These are phyloP conservation scores for Leptosomus discolor DNA, from an alignment of 2,113 vertebrate species.

Conservation along the genomic window DNA sequence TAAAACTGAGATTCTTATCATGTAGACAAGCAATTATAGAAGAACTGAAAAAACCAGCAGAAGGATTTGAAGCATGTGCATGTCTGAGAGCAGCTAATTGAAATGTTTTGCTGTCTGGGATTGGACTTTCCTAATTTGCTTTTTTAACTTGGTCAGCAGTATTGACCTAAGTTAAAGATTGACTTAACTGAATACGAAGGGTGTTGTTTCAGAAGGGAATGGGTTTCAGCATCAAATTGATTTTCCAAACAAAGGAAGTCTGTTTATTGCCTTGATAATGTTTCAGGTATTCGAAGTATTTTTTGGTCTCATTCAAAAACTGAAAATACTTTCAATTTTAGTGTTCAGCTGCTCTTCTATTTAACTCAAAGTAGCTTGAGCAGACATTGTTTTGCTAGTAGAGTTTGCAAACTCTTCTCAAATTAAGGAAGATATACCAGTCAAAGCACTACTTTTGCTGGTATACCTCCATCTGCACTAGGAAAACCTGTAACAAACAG, in stretches of 20 bases:
- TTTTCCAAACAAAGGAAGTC: neutral
- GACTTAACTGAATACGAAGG: neutral
- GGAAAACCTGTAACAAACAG: neutral
- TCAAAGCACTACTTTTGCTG: neutral
- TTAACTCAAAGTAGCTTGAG: neutral
- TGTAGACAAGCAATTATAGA: neutral
- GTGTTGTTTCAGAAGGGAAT: neutral
- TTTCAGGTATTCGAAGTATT: neutral
- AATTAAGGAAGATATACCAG: neutral
- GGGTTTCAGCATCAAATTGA: neutral
- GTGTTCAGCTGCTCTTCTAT: neutral
- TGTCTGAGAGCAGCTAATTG: neutral
- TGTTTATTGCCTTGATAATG: neutral
- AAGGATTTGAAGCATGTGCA: neutral
- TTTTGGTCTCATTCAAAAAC: neutral
- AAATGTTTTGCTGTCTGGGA: neutral
- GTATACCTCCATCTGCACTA: neutral
- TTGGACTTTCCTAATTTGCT: neutral
- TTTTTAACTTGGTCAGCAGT: neutral
- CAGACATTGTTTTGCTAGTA: neutral
- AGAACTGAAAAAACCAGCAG: neutral
- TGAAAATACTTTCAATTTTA: neutral
- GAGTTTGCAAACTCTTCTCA: neutral
- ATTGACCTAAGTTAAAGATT: neutral
- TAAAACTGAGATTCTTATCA: neutral